Base-by-base conservation (phyloP, 2,113 vertebrate species). In the Hippocampus comes region DNA sequence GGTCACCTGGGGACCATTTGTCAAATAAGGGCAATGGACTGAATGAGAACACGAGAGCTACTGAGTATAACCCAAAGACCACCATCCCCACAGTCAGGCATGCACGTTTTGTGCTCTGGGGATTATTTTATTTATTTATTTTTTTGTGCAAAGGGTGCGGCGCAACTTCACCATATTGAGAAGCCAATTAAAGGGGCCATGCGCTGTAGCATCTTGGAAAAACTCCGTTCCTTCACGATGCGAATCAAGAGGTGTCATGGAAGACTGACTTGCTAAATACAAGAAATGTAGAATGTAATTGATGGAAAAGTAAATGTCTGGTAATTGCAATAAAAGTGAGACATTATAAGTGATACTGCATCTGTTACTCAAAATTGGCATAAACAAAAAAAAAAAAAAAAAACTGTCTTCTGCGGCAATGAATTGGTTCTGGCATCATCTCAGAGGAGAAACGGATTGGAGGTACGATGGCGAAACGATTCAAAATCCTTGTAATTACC, bases 381-480 rank as follows among this genome's bases (percentile, higher is more conserved):
- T 60, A 20, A 68, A 82, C 38, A 64, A 74, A 82, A 86, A 79
- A 43, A 43, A 3, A 64, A 74, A 82, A 86, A 79, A 43, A 43
- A 3, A 30, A 3, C 76, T 63, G 72, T 83, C 78, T 75, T 82
- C 71, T 71, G 73, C 76, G 75, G 68, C 43, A 63, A 43, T 69
- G 70, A 87, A 86, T 77, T 77, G 76, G 77, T 86, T 82, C 79
- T 48, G 85, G 84, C 81, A 73, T 70, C 68, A 63, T 75, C 70
- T 84, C 75, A 73, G 46, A 63, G 56, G 78, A 78, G 75, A 4
- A 4, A 63, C 63, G 73, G 60, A 79, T 69, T 82, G 65, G 69
- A 79, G 70, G 69, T 68, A 73, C 72, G 80, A 83, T 63, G 77
- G 73, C 68, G 72, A 83, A 82, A 84, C 79, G 74, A 86, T 68